These are phyloP conservation scores for Anagrus nilaparvatae DNA, from an alignment of 1,140 invertebrate genomes.

Conservation along the genomic window DNA sequence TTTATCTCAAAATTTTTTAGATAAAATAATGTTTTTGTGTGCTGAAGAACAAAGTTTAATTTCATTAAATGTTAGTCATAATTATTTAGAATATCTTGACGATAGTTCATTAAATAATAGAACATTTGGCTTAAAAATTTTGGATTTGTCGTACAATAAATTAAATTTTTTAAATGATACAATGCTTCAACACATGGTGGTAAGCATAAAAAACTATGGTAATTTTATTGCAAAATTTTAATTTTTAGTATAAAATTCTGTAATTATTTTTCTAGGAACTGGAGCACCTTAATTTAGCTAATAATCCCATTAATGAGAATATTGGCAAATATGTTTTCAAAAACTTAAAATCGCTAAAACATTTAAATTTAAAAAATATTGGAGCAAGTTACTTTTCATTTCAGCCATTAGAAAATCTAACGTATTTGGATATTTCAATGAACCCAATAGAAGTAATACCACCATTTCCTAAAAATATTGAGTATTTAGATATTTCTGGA, in stretches of 20 bases:
- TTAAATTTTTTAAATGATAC: constrained; percentile 34
- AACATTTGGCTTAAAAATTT: constrained; percentile 28
- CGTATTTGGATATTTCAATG: constrained; percentile 28
- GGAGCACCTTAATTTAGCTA: constrained; percentile 31
- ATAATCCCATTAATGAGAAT: constrained; percentile 33
- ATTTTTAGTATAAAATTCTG: not conserved
- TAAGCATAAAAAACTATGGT: constrained; percentile 12
- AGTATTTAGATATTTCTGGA: constrained; percentile 31
- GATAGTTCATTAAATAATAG: constrained; percentile 32
- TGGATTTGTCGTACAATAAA: constrained; percentile 36
- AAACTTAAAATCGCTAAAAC: constrained; percentile 23
- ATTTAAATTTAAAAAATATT: constrained; percentile 31
- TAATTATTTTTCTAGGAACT: constrained; percentile 26
- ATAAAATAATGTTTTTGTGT: constrained; percentile 35
- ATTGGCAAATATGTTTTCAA: constrained; percentile 34
- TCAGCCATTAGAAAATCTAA: constrained; percentile 27
- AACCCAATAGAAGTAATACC: constrained; percentile 34
- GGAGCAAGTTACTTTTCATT: constrained; percentile 30
- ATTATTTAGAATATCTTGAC: constrained; percentile 35
- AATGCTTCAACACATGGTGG: constrained; percentile 37
- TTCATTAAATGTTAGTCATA: constrained; percentile 35
- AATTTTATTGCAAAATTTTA: not conserved
- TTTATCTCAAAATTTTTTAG: constrained; percentile 35
- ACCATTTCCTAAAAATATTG: constrained; percentile 23
- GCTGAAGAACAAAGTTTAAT: constrained; percentile 32